Evolutionary conservation across 1,140 invertebrate genomes (phyloP).

Genomic region (Notospermus geniculatus): DNA sequence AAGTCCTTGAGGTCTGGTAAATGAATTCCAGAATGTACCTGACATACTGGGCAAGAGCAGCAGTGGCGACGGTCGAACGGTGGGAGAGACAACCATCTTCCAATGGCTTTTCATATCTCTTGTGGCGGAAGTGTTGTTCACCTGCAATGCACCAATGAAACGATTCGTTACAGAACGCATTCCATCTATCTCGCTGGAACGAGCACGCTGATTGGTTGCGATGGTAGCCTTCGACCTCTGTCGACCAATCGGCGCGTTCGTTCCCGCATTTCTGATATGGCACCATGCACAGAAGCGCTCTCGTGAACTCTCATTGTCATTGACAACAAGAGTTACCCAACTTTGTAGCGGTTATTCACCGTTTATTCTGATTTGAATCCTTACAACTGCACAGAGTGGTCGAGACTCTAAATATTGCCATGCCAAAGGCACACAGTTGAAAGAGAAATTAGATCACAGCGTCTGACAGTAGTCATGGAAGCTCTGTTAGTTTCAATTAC

Average conservation of each 20-base stretch:
- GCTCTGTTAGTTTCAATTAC: too few species aligned
- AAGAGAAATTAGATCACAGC: too few species aligned
- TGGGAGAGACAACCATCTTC: slow-evolving; percentile 40
- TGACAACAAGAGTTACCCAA: background rate
- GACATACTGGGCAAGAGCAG: slow-evolving; percentile 40
- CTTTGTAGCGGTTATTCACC: background rate
- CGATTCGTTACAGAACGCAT: background rate
- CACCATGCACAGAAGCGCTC: too few species aligned
- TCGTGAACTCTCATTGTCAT: too few species aligned
- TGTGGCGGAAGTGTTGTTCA: slow-evolving; percentile 13
- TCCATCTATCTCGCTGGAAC: background rate
- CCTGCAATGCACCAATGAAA: slow-evolving; percentile 7
- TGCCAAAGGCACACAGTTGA: background rate
- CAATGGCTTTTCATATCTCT: slow-evolving; percentile 40
- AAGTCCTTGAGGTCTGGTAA: background rate
- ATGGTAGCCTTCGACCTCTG: too few species aligned
- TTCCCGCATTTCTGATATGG: too few species aligned
- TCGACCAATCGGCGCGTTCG: too few species aligned
- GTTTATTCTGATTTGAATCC: background rate
- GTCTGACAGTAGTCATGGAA: too few species aligned
- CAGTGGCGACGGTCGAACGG: slow-evolving; percentile 42
- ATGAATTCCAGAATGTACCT: slow-evolving; percentile 26
- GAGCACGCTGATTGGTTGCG: too few species aligned
- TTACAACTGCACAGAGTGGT: background rate
- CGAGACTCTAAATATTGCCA: background rate